These are phyloP conservation scores for Lipophrys pholis DNA, from an alignment of 2,113 vertebrate species.

Conservation along the genomic window DNA sequence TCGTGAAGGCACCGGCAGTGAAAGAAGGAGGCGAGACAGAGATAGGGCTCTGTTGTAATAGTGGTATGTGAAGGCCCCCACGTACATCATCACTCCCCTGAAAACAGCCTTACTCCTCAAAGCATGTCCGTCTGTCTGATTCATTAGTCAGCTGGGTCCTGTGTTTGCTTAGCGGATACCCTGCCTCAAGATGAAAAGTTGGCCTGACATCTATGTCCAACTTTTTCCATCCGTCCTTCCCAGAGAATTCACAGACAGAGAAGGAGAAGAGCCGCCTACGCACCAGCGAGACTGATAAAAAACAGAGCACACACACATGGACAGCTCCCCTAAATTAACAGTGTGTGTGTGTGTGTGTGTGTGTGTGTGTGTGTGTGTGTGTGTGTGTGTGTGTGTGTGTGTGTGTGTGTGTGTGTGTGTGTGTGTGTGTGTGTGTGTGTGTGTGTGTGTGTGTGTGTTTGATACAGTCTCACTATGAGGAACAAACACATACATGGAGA, in stretches of 20 bases:
- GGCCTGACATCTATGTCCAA: constrained; percentile 70
- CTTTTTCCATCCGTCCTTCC: constrained; percentile 74
- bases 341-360: constrained; percentile 17
- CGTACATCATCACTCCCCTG: constrained; percentile 52
- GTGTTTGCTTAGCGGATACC: constrained; percentile 75
- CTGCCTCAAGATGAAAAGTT: constrained; percentile 73
- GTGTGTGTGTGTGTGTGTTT: constrained; percentile 31
- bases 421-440: constrained; percentile 21
- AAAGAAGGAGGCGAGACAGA: constrained; percentile 14
- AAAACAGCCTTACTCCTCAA: constrained; percentile 47
- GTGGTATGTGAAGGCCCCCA: constrained; percentile 28
- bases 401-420: constrained; percentile 17
- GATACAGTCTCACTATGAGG: constrained; percentile 31
- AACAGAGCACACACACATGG: constrained; percentile 63
- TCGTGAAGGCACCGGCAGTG: not conserved
- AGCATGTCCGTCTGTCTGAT: constrained; percentile 62
- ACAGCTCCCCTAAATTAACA: constrained; percentile 70
- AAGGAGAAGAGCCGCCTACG: constrained; percentile 65
- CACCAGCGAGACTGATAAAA: constrained; percentile 72
- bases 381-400: constrained; percentile 1
- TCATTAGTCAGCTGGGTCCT: constrained; percentile 68
- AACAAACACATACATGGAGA: constrained; percentile 29
- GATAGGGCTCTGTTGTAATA: constrained; percentile 12
- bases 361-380: constrained; percentile 23
- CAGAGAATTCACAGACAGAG: constrained; percentile 51